phyloP scores from a whole-genome alignment of 2,888 invertebrate genomes.

The Plebejus melissa region DNA sequence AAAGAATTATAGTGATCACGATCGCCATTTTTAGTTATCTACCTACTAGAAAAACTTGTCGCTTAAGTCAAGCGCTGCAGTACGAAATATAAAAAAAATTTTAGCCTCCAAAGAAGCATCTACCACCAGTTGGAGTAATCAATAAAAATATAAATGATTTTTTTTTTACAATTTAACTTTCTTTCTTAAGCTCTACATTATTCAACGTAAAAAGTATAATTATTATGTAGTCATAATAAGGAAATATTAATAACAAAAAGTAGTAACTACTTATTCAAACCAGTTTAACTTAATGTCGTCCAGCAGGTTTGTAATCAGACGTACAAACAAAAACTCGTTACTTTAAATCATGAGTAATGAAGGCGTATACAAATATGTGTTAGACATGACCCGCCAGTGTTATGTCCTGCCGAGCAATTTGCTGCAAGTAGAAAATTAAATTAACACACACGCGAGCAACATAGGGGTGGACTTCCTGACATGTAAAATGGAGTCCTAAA shows the following conservation, averaged over 20 bases:
- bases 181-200: neutral
- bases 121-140: too few relatives aligned
- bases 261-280: neutral
- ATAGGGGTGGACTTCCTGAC: conserved; percentile 51
- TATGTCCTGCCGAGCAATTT: conserved; percentile 60
- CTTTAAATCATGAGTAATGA: conserved; percentile 26
- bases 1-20: neutral
- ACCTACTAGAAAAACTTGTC: neutral
- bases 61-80: too few relatives aligned
- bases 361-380: conserved; percentile 48
- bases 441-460: conserved; percentile 73
- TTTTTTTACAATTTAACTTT: too few relatives aligned
- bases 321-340: conserved; percentile 10
- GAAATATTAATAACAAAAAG: neutral
- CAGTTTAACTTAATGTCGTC: neutral
- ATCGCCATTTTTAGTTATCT: neutral
- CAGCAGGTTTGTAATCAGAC: conserved; percentile 3
- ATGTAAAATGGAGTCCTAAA: conserved; percentile 39
- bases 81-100: too few relatives aligned
- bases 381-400: conserved; percentile 57
- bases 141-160: too few relatives aligned
- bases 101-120: too few relatives aligned
- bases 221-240: too few relatives aligned
- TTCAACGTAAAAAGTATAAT: too few relatives aligned
- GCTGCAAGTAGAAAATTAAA: conserved; percentile 76